phyloP scores from a whole-genome alignment of 2,113 vertebrate species.

The Bambusicola thoracicus region DNA sequence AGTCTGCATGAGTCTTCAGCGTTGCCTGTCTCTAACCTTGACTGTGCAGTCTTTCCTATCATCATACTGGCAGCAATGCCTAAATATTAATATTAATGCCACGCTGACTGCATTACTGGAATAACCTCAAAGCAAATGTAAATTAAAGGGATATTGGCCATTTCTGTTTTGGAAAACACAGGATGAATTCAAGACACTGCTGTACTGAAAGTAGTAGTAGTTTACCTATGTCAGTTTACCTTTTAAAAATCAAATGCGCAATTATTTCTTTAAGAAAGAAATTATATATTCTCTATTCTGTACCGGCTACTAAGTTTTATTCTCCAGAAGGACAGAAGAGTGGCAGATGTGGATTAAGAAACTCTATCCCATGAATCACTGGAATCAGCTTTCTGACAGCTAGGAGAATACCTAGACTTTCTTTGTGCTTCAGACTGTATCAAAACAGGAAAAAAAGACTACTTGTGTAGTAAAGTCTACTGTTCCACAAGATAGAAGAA shows the following conservation, averaged over 20 bases:
- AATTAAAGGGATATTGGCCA: neutral
- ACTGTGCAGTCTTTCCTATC: neutral
- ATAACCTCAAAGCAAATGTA: slow-evolving; percentile 13
- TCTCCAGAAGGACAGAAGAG: neutral
- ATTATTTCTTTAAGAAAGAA: neutral
- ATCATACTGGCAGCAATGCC: neutral
- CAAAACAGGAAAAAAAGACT: neutral
- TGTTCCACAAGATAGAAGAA: neutral
- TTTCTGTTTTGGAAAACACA: neutral
- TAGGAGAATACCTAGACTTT: neutral
- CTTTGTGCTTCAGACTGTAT: neutral
- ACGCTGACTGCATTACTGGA: neutral
- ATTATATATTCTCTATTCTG: neutral
- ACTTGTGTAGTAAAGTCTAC: neutral
- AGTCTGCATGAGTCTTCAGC: neutral
- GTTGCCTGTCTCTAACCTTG: neutral
- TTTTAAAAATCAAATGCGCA: neutral
- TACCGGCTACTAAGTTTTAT: neutral
- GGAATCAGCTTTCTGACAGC: neutral
- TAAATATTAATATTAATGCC: neutral
- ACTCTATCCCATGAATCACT: rapidly evolving
- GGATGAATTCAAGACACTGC: neutral
- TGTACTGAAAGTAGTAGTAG: neutral
- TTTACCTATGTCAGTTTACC: neutral
- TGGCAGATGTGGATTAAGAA: neutral